These are phyloP conservation scores for Coregonus clupeaformis DNA, from an alignment of 2,113 vertebrate genomes.

Conservation along the genomic window DNA sequence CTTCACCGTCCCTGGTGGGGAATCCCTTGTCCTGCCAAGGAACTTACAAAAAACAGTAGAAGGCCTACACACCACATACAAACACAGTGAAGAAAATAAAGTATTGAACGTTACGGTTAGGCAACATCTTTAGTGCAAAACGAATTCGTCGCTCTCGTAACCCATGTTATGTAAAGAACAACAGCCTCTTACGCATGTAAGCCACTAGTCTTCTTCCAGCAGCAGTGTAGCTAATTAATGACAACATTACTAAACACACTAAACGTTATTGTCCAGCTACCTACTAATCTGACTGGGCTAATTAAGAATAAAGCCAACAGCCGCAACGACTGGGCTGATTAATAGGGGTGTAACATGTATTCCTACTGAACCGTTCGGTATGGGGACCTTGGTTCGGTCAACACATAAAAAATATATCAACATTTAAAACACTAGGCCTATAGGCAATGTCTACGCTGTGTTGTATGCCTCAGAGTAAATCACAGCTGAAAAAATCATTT, in stretches of 20 bases:
- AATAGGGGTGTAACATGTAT: too few species aligned
- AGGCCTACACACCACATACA: not conserved
- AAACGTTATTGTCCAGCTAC: constrained; percentile 10
- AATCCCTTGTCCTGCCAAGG: too few species aligned
- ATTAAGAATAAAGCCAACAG: constrained; percentile 11
- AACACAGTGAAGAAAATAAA: too few species aligned
- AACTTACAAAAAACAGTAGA: not conserved
- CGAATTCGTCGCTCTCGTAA: constrained; percentile 10
- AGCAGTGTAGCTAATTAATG: constrained; percentile 22
- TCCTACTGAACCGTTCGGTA: too few species aligned
- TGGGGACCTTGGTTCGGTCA: too few species aligned
- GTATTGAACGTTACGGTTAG: too few species aligned
- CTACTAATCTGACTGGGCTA: constrained; percentile 30
- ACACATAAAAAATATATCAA: too few species aligned
- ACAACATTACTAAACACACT: constrained; percentile 15
- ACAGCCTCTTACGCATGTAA: not conserved
- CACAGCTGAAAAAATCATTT: too few species aligned
- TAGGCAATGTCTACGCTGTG: too few species aligned
- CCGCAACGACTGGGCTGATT: not conserved
- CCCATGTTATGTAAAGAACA: not conserved
- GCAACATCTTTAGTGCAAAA: constrained; percentile 8
- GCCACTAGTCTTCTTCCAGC: not conserved
- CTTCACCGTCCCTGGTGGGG: not conserved
- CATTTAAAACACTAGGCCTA: too few species aligned
- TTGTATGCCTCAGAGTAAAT: too few species aligned